Evolutionary conservation across 2,888 invertebrate genomes (phyloP), one percentile per base, ranked within the genome.

Genomic region (Encarsia formosa): DNA sequence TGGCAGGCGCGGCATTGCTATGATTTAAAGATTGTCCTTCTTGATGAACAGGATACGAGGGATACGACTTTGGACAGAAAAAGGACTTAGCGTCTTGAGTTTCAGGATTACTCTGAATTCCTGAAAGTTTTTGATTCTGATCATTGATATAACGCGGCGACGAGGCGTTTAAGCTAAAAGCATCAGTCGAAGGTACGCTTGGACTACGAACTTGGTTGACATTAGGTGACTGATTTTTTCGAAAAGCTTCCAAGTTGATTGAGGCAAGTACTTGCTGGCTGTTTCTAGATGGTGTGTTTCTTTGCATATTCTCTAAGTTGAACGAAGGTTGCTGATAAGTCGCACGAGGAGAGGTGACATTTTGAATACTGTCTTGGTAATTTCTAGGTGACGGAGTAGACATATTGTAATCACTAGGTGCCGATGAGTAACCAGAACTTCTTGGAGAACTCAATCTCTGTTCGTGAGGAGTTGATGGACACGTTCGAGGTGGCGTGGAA

Each of bases 361-460:
- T 56, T 32, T 69, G 70, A 31, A 68, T 59, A 20, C 52, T 63
- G 5, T 71, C 67, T 23, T 67, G 65, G 45, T 66, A 68, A 24
- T 60, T 63, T 38, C 65, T 63, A 3, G 63, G 57, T 13, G 64
- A 62, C 0, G 67, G 62, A 2, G 69, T 61, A 6, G 65, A 58
- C 9, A 66, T 56, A 52, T 59, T 61, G 53, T 68, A 70, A 16
- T 64, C 62, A 22, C 65, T 67, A 0, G 64, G 59, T 11, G 61
- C 61, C 4, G 60, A 42, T 5, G 66, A 65, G 49, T 69, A 71
- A 6, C 68, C 70, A 4, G 70, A 58, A 40, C 64, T 67, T 41
- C 70, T 62, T 1, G 71, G 68, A n/a, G 71, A 66, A 13, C 63
- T 50, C 34, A 67, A 60, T 46, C 61, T 66, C 22, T 65, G 66